Evolutionary conservation across 37 sponge, comb jelly and placozoan species (phyloP), one percentile per base, ranked within the genome.

Genomic region (Eunapius fragilis): DNA sequence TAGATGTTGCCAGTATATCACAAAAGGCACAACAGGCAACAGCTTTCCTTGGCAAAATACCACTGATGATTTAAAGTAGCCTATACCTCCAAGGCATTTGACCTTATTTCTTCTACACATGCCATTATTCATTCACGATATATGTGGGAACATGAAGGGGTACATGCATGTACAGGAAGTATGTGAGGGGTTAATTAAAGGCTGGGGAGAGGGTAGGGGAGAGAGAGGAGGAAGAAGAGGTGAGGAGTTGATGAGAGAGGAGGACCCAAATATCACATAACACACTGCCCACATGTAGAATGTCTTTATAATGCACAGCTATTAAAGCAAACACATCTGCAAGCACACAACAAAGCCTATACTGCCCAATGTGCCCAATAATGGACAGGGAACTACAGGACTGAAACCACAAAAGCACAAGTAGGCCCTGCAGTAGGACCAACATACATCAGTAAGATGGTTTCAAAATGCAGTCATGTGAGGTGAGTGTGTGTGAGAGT

Each of bases 221-320:
- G 79, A 78, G 48, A 30, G 49, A 49, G 35, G 31, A 30, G 75
- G 41, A 30, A 75, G 32, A 36, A 36, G 75, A 75, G 32, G 75
- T 25, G 25, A 75, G 32, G 32, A 36, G 75, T 31, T 75, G 75
- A 36, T 25, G 31, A 36, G 75, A 31, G 75, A 36, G 31, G 75
- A 75, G 75, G 75, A 30, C 28, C 33, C 35, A 25, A 30, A 25
- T 37, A 30, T 37, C 24, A 3, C 58, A 13, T 10, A 58, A 58
- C 58, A 31, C 30, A 72, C 74, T 33, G 32, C 74, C 74, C 74
- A 72, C 25, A 33, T 32, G 32, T 32, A 72, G 28, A 72, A 33
- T 76, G 37, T 38, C 34, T 33, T 28, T 76, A 25, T 13, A 76
- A 38, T 34, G 25, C 77, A 36, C 77, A 30, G 37, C 77, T 38